A percentile compares a stretch with the other conserved stretches of the same genome.
phyloP scores from a whole-genome alignment of 1,140 invertebrate species.

The Nasonia vitripennis region DNA sequence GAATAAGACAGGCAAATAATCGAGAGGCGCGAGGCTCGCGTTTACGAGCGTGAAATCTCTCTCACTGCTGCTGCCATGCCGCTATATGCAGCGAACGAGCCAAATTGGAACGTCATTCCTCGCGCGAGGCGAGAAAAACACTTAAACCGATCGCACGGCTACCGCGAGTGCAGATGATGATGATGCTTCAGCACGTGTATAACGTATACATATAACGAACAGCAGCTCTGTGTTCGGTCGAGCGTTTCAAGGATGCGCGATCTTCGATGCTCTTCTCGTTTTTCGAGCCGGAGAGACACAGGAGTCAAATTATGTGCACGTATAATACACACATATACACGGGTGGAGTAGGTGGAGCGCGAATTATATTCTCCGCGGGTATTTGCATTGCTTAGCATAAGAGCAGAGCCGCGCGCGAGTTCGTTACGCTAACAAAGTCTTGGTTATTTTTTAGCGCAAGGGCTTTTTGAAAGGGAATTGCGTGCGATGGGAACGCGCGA shows the following conservation, averaged over 20 bases:
- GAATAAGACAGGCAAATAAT: constrained; percentile 34
- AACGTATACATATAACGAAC: not conserved
- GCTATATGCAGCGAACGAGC: not conserved
- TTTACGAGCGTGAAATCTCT: constrained; percentile 48
- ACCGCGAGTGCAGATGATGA: not conserved
- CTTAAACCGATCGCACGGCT: not conserved
- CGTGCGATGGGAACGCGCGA: no score
- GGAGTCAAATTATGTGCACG: not conserved
- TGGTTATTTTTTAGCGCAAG: not conserved
- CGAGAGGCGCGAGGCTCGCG: not conserved
- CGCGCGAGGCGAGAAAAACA: constrained; percentile 39
- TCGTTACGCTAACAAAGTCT: constrained; percentile 37
- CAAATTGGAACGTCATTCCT: constrained; percentile 42
- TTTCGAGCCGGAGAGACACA: not conserved
- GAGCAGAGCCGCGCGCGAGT: not conserved
- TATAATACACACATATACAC: not conserved
- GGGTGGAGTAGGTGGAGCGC: not conserved
- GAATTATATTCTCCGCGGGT: not conserved
- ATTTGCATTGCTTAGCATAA: constrained; percentile 40
- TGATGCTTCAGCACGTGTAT: not conserved
- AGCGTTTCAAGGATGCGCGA: constrained; percentile 24
- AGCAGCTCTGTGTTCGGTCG: not conserved
- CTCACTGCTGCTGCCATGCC: no score
- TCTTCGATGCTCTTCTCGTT: not conserved
- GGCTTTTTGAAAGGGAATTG: not conserved